Evolutionary conservation across 2,113 vertebrate species (phyloP).

Genomic region (Hymenochirus boettgeri): DNA sequence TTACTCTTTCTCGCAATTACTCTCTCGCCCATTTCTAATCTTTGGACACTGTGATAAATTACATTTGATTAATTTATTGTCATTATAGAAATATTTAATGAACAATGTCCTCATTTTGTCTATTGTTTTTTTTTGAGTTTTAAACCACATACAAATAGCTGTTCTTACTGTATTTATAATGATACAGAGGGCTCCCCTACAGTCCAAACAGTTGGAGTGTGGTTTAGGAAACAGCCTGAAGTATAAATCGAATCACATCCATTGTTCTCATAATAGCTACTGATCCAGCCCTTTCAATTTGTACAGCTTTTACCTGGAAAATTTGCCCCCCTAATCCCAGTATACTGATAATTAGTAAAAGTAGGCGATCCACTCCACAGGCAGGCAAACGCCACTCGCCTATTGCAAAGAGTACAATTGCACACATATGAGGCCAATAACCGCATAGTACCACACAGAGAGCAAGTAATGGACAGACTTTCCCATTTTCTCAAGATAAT

Average conservation of each 20-base stretch:
- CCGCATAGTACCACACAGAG: conserved; percentile 90
- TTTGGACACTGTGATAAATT: no score
- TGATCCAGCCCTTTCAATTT: conserved; percentile 85
- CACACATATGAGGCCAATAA: conserved; percentile 76
- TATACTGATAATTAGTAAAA: conserved; percentile 77
- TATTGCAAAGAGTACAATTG: conserved; percentile 64
- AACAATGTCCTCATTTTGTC: conserved; percentile 50
- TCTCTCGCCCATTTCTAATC: no score
- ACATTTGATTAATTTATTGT: no score
- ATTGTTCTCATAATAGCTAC: conserved; percentile 86
- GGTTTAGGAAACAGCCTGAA: conserved; percentile 85
- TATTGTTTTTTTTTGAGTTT: conserved; percentile 52
- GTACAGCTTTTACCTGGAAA: conserved; percentile 88
- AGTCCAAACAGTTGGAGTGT: conserved; percentile 79
- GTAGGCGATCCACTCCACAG: conserved; percentile 80
- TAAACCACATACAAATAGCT: conserved; percentile 75
- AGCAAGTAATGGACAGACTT: conserved; percentile 88
- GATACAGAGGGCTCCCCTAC: conserved; percentile 85
- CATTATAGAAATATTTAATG: no score
- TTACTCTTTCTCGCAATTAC: no score
- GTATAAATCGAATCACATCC: conserved; percentile 86
- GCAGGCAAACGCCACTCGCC: conserved; percentile 79
- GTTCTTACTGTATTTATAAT: conserved; percentile 77
- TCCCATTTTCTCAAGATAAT: conserved; percentile 85
- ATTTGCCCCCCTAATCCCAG: conserved; percentile 81